phyloP scores from a whole-genome alignment of 2,797 vertebrate species.

The Telmatherina bonti region DNA sequence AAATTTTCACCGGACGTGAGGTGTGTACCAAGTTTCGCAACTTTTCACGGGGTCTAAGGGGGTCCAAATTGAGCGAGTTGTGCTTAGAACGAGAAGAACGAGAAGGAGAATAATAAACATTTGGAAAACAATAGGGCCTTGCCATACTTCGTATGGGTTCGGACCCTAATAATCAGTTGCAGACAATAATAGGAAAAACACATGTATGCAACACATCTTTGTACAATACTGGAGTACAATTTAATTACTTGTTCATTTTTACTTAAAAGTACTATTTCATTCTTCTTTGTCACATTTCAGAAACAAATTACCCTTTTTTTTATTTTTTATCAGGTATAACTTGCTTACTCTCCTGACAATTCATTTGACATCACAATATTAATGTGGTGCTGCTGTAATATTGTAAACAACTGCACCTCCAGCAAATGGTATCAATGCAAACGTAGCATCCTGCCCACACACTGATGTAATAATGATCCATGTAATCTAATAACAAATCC shows the following conservation, averaged over 20 bases:
- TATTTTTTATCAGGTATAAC: background rate
- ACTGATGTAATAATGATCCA: background rate
- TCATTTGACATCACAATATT: background rate
- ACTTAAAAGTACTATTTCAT: background rate
- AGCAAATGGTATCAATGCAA: background rate
- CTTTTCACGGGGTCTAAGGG: too few relatives aligned
- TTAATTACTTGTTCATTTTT: background rate
- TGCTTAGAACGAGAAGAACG: too few relatives aligned
- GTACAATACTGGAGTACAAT: background rate
- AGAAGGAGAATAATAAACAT: too few relatives aligned
- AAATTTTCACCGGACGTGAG: too few relatives aligned
- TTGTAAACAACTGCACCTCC: background rate
- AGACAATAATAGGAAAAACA: background rate
- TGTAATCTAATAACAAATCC: background rate
- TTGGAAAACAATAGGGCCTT: too few relatives aligned
- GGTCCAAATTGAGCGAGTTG: too few relatives aligned
- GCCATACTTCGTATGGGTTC: too few relatives aligned
- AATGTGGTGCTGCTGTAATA: background rate
- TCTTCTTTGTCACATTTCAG: background rate
- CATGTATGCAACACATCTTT: background rate
- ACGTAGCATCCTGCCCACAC: background rate
- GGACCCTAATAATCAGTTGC: too few relatives aligned
- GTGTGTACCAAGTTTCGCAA: too few relatives aligned
- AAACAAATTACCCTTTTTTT: background rate
- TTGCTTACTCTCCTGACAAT: background rate